A percentile compares a stretch with the other conserved stretches of the same genome.
These are phyloP conservation scores for Takifugu flavidus DNA, from an alignment of 2,113 vertebrate genomes.

Conservation along the genomic window DNA sequence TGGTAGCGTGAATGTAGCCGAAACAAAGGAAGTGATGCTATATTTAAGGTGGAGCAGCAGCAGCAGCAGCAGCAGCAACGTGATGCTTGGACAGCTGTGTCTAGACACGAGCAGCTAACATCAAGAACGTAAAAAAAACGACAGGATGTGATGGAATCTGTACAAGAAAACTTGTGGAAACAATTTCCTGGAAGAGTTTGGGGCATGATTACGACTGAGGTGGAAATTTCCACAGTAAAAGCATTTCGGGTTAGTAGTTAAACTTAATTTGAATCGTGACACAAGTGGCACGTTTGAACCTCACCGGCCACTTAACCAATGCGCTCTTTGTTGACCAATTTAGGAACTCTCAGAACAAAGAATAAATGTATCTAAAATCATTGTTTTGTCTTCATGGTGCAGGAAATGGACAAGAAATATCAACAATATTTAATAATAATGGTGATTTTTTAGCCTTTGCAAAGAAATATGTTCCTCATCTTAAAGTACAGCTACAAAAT, in stretches of 20 bases:
- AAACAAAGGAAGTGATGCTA: neutral
- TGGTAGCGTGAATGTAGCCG: no score
- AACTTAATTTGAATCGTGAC: no score
- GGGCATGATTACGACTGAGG: no score
- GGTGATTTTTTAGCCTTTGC: constrained; percentile 14
- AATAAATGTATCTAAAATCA: neutral
- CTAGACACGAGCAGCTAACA: neutral
- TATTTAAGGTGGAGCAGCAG: neutral
- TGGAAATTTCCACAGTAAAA: no score
- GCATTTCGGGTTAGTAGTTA: no score
- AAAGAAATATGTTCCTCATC: neutral
- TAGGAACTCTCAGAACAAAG: no score
- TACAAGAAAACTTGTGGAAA: no score
- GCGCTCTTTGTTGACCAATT: no score
- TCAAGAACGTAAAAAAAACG: neutral
- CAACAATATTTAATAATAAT: neutral
- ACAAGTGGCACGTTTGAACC: no score
- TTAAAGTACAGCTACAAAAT: neutral
- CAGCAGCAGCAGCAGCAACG: neutral
- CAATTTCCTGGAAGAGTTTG: no score
- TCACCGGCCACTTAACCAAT: no score
- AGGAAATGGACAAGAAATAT: neutral
- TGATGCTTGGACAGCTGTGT: neutral
- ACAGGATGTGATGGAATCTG: no score
- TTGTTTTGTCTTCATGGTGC: neutral